Base-by-base conservation (phyloP, 2,888 invertebrate species). In the Fissipunctia ypsillon region DNA sequence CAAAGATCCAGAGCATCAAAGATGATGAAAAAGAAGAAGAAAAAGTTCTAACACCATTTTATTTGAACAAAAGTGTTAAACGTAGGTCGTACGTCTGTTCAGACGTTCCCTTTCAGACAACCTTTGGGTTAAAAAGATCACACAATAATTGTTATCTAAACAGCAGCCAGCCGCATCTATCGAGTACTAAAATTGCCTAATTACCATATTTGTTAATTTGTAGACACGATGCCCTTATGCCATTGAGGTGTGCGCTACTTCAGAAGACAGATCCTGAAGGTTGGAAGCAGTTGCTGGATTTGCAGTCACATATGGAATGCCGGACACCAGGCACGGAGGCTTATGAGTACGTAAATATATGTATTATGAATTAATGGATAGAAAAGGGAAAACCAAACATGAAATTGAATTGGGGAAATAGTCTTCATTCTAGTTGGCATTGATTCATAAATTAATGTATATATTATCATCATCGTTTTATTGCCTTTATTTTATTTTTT, bases 291-390 rank as follows among this genome's bases (percentile, higher is more conserved):
- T 89, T 98, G 16, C 89, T 97, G 79, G 97, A 97, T 70, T 97
- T 98, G 96, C 97, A 98, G 90, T 97, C 98, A 1, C 98, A 98
- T 89, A 97, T 97, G 91, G 97, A 97, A 68, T 97, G 97, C 59
- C 97, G 98, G 35, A 95, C 96, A 0, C 97, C 97, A 9, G 97
- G 97, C 19, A 97, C 98, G 0, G 98, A 98, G 48, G 95, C 97
- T 57, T 97, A 98, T 89, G 97, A 97, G 97, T 97, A 95, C 92
- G 96, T 92, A 12, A n/a, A 57, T 7, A 22, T 10, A 14, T 38
- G 1, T n/a, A 6, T 3, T 60, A 1, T 2, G 14, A 14, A 6
- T 31, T 52, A 28, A 28, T n/a, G n/a, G 7, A 19, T 3, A 35
- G 2, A n/a, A 22, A 38, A 10, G 0, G n/a, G 1, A 12, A 56